phyloP scores from a whole-genome alignment of 2,888 invertebrate species.

The Leptinotarsa tumamoca region DNA sequence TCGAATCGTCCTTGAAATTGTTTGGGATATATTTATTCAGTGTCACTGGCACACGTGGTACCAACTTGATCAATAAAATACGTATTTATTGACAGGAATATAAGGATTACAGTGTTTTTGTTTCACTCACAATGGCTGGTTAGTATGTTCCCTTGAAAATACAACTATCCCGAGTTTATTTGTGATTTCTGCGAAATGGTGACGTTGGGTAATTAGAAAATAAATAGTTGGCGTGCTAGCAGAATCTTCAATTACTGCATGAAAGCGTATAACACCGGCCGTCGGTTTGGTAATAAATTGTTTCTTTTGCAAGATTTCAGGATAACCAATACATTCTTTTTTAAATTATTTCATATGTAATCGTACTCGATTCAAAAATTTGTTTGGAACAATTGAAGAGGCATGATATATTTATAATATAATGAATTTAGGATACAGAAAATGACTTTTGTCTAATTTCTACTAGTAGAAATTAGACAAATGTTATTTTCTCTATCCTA shows the following conservation, averaged over 20 bases:
- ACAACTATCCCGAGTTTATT: neutral
- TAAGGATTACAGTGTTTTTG: slow-evolving; percentile 22
- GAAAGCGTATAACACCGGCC: neutral
- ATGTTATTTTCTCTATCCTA: too few relatives aligned
- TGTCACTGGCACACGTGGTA: slow-evolving; percentile 24
- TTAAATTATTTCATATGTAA: neutral
- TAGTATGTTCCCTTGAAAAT: slow-evolving; percentile 29
- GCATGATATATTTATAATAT: too few relatives aligned
- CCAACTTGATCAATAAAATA: slow-evolving; percentile 22
- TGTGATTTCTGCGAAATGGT: neutral
- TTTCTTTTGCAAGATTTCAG: neutral
- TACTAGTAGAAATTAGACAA: too few relatives aligned
- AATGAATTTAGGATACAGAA: too few relatives aligned
- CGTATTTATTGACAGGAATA: neutral
- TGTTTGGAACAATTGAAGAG: too few relatives aligned
- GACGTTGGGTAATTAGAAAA: slow-evolving; percentile 8
- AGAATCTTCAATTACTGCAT: slow-evolving; percentile 3
- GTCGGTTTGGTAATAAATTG: neutral
- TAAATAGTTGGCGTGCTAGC: slow-evolving; percentile 1
- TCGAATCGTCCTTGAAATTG: neutral
- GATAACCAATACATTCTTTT: neutral
- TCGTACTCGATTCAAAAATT: too few relatives aligned
- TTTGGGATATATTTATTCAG: neutral
- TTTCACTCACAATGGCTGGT: slow-evolving; percentile 37
- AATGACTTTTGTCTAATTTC: too few relatives aligned